Base-by-base conservation (phyloP, 2,797 vertebrate genomes). In the Tiaroga cobitis region DNA sequence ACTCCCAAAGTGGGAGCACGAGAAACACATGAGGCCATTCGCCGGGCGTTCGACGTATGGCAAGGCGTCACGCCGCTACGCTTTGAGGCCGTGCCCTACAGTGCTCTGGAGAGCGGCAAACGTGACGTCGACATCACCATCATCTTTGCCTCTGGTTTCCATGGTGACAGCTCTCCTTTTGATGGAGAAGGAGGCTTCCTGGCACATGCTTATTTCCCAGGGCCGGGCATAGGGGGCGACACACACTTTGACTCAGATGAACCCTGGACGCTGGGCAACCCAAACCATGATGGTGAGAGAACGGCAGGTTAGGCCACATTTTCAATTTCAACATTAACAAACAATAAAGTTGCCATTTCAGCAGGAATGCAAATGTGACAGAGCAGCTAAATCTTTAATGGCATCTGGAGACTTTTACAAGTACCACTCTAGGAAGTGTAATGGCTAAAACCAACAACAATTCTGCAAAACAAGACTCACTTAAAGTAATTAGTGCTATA, bases 161-260 rank as follows among this genome's bases (percentile, higher is more conserved):
- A 99, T 59, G 98, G 98, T 73, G 98, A 99, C 95, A 99, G 98
- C 92, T 99, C 98, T 69, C 98, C 98, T 54, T 99, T 99, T 85
- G 98, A 99, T 34, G 98, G 98, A 49, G 98, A 99, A 87, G 98
- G 98, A 88, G 98, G 98, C 86, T 99, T 99, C 95, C 94, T 99
- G 80, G 98, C 98, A 74, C 98, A 99, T 21, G 98, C 98, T 18
- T 99, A 99, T 90, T 99, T 99, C 84, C 98, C 98, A 3, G 98
- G 98, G 65, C 97, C 98, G 13, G 98, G 98, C 90, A 99, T 99
- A 85, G 98, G 98, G 46, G 98, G 98, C 90, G 98, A 99, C 93
- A 99, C 98, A 13, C 98, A 99, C 94, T 99, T 99, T 92, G 98
- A 99, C 90, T 99, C 97, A 0, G 98, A 99, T 86, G 98, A 99